Base-by-base conservation (phyloP, 30 jellyfish, hydroid and myxozoan species). In the Cassiopea xamachana region DNA sequence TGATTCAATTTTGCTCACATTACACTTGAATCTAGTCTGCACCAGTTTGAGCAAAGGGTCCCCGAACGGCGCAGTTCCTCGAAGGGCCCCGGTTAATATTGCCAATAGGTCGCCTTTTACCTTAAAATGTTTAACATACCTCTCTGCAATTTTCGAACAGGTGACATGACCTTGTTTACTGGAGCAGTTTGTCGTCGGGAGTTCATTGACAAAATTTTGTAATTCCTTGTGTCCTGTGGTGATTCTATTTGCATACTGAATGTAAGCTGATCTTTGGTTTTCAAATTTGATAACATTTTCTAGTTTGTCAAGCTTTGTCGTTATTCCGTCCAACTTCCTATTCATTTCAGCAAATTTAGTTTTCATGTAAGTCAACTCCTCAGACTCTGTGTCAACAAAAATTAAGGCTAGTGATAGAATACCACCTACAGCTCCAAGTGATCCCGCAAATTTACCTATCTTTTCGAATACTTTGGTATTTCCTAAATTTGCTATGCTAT, bases 351-450 rank as follows among this genome's bases (percentile, higher is more conserved):
- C 93, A 58, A 86, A 86, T 64, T 76, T 76, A 58, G 60, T 60
- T 59, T 74, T 86, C 93, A 86, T 86, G 82, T 0, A 74, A 51
- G 39, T 60, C 60, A 86, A 72, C 88, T 86, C 89, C n/a, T 60
- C 83, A 0, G 93, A 86, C 10, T 60, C 48, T 59, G 48, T 48
- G 18, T 88, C 88, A 13, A 76, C 73, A 64, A 86, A 86, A 1
- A 76, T 72, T 43, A 86, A 68, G 1, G 82, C 88, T 18, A 86
- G 58, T 59, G 93, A 86, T 9, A 86, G 39, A 10, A 86, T 55
- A 10, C 88, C 93, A 1, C 93, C 93, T 16, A 71, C 88, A 1
- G 88, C 93, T 6, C 93, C 93, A 48, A 86, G 88, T 46, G 75
- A 86, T 50, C 85, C 51, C 12, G 93, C 88, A 84, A 84, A 68